Evolutionary conservation across 2,888 invertebrate species (phyloP), one percentile per base, ranked within the genome.

Genomic region (Ectropis crepuscularia): DNA sequence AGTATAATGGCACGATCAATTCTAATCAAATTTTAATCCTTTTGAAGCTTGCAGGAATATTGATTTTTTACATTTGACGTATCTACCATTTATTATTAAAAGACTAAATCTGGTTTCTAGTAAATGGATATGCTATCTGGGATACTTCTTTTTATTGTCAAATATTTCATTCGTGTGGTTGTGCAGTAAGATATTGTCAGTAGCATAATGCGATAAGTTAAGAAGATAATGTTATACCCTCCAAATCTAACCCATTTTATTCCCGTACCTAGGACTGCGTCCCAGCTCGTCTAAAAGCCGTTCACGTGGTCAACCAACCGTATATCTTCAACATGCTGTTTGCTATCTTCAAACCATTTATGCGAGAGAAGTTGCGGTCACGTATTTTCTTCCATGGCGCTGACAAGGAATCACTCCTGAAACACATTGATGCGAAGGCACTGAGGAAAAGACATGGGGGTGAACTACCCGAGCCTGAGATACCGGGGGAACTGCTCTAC

Each of bases 281-380:
- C 39, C 97, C 98, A 0, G 93, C 95, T 67, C 95, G 98, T 54
- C 88, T 98, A 49, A 98, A 97, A 86, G 97, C 95, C 0, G 95
- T 98, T 5, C 98, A 98, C 80, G 94, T 98, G 54, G 93, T 98
- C n/a, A 97, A 97, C 82, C 98, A 98, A 81, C 96, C 98, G 0
- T 95, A 94, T 71, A 94, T 98, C 66, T 98, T 98, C 88, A 97
- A 97, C 79, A 95, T 97, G 94, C 91, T 97, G 5, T 98, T 96
- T 78, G 95, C 96, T 7, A 93, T 98, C 60, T 96, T 98, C 85
- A 97, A 97, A 82, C 98, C 98, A 0, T 98, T 98, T 82, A 90
- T 98, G 72, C 94, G 96, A 70, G 97, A 97, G 79, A 98, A 98
- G 88, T 88, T 97, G 16, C 94, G 96, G 54, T 95, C 95, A 65